Evolutionary conservation across 2,113 vertebrate species (phyloP).

Genomic region (Poeciliopsis turrubarensis): DNA sequence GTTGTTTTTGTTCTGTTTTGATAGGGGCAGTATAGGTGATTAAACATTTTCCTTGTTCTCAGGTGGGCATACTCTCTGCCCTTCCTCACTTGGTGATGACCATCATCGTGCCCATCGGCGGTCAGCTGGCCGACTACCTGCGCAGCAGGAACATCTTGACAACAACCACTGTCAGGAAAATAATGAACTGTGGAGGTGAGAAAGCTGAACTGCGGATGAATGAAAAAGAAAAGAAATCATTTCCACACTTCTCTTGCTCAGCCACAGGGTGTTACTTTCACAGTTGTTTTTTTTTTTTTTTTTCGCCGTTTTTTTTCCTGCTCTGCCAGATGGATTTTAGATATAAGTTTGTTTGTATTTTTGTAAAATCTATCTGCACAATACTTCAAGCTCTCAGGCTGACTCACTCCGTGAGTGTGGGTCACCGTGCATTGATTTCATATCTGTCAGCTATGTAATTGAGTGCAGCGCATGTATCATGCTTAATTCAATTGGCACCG

Average conservation of each 20-base stretch:
- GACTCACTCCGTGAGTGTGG: slow-evolving; percentile 38
- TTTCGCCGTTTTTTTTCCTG: neutral
- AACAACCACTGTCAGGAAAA: slow-evolving; percentile 96
- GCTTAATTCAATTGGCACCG: slow-evolving; percentile 70
- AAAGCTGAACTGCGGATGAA: slow-evolving; percentile 40
- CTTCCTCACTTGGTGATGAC: slow-evolving; percentile 98
- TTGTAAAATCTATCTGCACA: slow-evolving; percentile 39
- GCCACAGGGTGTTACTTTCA: slow-evolving; percentile 52
- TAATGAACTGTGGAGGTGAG: slow-evolving; percentile 99
- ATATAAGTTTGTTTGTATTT: slow-evolving; percentile 31
- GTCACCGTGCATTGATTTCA: slow-evolving; percentile 67
- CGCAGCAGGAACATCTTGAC: slow-evolving; percentile 93
- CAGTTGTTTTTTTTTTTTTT: slow-evolving; percentile 12
- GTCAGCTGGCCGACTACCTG: slow-evolving; percentile 95
- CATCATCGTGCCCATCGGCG: slow-evolving; percentile 97
- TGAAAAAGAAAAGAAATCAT: slow-evolving; percentile 14
- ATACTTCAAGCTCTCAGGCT: slow-evolving; percentile 30
- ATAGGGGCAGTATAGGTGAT: neutral
- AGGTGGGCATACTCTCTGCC: slow-evolving; percentile 97
- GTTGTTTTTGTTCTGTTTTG: neutral
- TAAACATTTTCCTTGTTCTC: neutral
- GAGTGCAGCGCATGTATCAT: slow-evolving; percentile 54
- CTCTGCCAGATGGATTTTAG: slow-evolving; percentile 4
- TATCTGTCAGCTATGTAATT: slow-evolving; percentile 63
- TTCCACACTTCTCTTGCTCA: slow-evolving; percentile 61